These are phyloP conservation scores for Philonicus albiceps DNA, from an alignment of 2,888 invertebrate genomes.

Conservation along the genomic window DNA sequence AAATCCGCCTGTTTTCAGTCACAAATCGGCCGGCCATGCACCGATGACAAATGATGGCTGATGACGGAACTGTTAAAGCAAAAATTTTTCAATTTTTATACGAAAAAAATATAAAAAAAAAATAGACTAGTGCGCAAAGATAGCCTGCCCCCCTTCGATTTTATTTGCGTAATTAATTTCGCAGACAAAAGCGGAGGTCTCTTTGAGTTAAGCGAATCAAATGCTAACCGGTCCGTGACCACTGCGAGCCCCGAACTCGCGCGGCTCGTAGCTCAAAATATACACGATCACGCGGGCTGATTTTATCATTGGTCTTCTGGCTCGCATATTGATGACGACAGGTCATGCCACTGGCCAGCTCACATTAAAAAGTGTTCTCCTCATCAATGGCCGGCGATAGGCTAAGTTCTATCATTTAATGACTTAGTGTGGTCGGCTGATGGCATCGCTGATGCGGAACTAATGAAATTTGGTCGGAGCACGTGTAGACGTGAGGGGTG, in stretches of 20 bases:
- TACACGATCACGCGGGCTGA: conserved; percentile 3
- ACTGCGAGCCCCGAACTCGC: not conserved
- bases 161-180: not conserved
- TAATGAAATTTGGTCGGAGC: conserved; percentile 23
- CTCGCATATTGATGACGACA: conserved; percentile 28
- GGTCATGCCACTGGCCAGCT: conserved; percentile 16
- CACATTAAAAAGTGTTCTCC: conserved; percentile 8
- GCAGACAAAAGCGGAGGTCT: not conserved
- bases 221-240: not conserved
- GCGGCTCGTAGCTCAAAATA: not conserved
- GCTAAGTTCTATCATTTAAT: conserved; percentile 28
- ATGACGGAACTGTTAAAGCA: not conserved
- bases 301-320: conserved; percentile 33
- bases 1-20: not conserved
- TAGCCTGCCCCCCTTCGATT: not conserved
- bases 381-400: conserved; percentile 22
- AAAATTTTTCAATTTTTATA: not conserved
- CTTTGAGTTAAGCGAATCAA: not conserved
- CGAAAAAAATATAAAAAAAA: not conserved
- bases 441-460: conserved; percentile 33
- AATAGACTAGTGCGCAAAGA: not conserved
- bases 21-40: not conserved
- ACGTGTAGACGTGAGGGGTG: not conserved
- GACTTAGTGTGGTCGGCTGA: conserved; percentile 29
- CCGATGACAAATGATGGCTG: conserved; percentile 1